phyloP scores from a whole-genome alignment of 2,888 invertebrate genomes.

The Brassicogethes aeneus region DNA sequence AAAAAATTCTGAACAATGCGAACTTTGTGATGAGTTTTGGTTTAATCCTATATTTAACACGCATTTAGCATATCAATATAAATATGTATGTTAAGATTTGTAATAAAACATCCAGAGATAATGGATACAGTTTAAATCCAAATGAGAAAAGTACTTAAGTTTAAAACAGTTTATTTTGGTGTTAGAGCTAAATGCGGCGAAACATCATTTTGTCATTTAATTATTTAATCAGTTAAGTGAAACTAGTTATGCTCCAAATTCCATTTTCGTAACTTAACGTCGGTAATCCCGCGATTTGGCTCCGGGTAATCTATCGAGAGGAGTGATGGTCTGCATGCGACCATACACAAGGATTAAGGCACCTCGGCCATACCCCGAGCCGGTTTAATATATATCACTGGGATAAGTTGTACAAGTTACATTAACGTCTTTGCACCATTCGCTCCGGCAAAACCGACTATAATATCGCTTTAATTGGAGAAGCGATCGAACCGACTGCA shows the following conservation, averaged over 20 bases:
- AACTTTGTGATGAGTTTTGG: too few relatives aligned
- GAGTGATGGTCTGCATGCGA: background rate
- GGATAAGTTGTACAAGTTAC: constrained; percentile 1
- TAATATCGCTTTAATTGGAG: background rate
- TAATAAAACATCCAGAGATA: too few relatives aligned
- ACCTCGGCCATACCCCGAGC: background rate
- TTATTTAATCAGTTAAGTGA: too few relatives aligned
- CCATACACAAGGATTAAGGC: constrained; percentile 1
- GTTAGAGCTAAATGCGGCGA: too few relatives aligned
- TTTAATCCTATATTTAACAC: too few relatives aligned
- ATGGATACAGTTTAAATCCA: too few relatives aligned
- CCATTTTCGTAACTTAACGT: background rate
- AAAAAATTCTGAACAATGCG: too few relatives aligned
- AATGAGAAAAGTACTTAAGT: too few relatives aligned
- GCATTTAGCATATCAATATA: too few relatives aligned
- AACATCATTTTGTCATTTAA: too few relatives aligned
- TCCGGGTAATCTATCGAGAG: background rate
- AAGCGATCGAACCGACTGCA: background rate
- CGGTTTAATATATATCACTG: constrained; percentile 1
- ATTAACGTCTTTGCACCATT: background rate
- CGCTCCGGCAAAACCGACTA: background rate
- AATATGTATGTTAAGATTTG: too few relatives aligned
- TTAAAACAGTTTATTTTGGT: too few relatives aligned
- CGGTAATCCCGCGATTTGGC: background rate
- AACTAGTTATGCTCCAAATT: background rate